A percentile compares a stretch with the other conserved stretches of the same genome.
phyloP scores from a whole-genome alignment of 2,888 invertebrate species.

The Drosophila testacea region DNA sequence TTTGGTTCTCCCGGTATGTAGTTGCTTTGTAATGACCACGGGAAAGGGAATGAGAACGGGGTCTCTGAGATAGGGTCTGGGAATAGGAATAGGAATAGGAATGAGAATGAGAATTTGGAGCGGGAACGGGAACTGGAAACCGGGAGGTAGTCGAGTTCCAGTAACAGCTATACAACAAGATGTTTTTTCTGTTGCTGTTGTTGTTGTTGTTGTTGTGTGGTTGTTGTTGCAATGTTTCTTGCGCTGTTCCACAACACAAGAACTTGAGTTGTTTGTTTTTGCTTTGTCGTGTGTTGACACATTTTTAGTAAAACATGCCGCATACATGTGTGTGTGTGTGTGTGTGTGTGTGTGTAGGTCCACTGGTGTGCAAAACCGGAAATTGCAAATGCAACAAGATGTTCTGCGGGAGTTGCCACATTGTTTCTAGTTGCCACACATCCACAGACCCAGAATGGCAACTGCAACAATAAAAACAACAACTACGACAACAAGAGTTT shows the following conservation, averaged over 20 bases:
- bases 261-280: slow-evolving; percentile 78
- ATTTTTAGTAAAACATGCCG: slow-evolving; percentile 63
- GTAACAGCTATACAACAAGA: slow-evolving; percentile 37
- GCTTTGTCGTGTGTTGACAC: slow-evolving; percentile 78
- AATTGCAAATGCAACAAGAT: slow-evolving; percentile 81
- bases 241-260: slow-evolving; percentile 48
- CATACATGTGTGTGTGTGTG: slow-evolving; percentile 15
- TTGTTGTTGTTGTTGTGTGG: slow-evolving; percentile 25
- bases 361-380: slow-evolving; percentile 65
- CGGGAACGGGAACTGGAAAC: slow-evolving; percentile 18
- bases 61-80: background rate
- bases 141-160: slow-evolving; percentile 25
- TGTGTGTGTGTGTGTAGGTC: slow-evolving; percentile 16
- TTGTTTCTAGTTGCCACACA: slow-evolving; percentile 57
- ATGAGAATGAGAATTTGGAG: background rate
- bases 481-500: slow-evolving; percentile 3
- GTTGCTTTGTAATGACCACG: slow-evolving; percentile 59
- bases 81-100: background rate
- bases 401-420: slow-evolving; percentile 67
- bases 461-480: slow-evolving; percentile 30
- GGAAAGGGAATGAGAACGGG: slow-evolving; percentile 13
- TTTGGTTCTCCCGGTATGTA: slow-evolving; percentile 18
- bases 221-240: slow-evolving; percentile 43
- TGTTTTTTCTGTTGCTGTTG: slow-evolving; percentile 18
- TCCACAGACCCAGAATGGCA: slow-evolving; percentile 25